Conservation (phyloP, 2,888 invertebrate genomes). For the Nephrotoma appendiculata region DNA sequence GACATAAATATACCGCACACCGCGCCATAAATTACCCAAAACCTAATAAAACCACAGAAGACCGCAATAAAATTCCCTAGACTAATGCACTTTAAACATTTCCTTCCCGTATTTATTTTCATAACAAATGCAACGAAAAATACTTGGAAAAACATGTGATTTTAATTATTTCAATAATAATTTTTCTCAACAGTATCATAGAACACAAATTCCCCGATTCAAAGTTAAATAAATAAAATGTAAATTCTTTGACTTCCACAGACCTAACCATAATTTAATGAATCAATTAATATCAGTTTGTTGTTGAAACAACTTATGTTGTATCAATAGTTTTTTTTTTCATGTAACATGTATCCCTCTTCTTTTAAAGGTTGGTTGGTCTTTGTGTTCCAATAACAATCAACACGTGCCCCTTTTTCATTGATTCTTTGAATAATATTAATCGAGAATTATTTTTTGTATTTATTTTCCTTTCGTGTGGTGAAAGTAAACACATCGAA, state of each 20-base stretch:
- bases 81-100: not conserved
- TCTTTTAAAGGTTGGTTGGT: not conserved
- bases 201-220: not conserved
- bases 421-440: not conserved
- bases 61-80: not conserved
- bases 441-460: not conserved
- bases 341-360: not conserved
- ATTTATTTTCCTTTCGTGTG: not conserved
- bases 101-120: not conserved
- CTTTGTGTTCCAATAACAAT: not conserved
- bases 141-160: not conserved
- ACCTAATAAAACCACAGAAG: not conserved
- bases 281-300: not conserved
- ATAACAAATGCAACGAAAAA: not conserved
- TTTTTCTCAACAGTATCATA: not conserved
- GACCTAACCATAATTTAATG: not conserved
- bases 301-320: not conserved
- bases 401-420: not conserved
- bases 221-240: not conserved
- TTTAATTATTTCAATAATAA: not conserved
- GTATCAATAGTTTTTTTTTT: not conserved
- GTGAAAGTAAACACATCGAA: not conserved
- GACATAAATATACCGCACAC: not conserved
- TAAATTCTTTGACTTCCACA: not conserved
- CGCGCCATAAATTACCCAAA: not conserved